Percentiles rank a stretch among this genome's conserved stretches.
Evolutionary conservation across 2,797 vertebrate genomes (phyloP).

Genomic region (Rhinogobio ventralis): DNA sequence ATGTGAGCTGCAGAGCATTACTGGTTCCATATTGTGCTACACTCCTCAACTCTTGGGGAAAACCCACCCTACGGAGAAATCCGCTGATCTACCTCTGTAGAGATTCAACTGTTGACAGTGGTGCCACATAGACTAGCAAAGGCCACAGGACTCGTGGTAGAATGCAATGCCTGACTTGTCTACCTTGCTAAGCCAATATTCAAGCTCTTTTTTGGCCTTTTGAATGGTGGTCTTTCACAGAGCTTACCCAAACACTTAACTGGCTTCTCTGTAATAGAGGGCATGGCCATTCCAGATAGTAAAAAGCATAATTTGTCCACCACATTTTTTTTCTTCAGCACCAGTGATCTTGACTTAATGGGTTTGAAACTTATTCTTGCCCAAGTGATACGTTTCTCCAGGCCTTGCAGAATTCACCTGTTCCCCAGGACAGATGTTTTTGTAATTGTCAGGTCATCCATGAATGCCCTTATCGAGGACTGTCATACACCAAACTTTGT

Average conservation of each 20-base stretch:
- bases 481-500: background rate
- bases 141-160: background rate
- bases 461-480: background rate
- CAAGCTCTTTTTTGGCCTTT: too few species aligned
- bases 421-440: background rate
- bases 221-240: too few species aligned
- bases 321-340: too few species aligned
- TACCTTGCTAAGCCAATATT: too few species aligned
- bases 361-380: too few species aligned
- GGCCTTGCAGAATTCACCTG: background rate
- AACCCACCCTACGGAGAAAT: background rate
- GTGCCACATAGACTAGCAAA: background rate
- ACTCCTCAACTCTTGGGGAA: background rate
- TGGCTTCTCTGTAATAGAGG: too few species aligned
- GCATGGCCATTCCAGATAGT: too few species aligned
- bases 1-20: background rate
- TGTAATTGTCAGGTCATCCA: background rate
- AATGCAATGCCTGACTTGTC: background rate
- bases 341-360: too few species aligned
- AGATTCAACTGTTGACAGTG: background rate
- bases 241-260: too few species aligned
- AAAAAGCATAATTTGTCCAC: too few species aligned
- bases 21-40: background rate
- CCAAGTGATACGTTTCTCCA: background rate
- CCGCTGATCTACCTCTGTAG: background rate